Percentiles rank a stretch among this genome's conserved stretches.
These are phyloP conservation scores for Slavum lentiscoides DNA, from an alignment of 2,888 invertebrate species.

Conservation along the genomic window DNA sequence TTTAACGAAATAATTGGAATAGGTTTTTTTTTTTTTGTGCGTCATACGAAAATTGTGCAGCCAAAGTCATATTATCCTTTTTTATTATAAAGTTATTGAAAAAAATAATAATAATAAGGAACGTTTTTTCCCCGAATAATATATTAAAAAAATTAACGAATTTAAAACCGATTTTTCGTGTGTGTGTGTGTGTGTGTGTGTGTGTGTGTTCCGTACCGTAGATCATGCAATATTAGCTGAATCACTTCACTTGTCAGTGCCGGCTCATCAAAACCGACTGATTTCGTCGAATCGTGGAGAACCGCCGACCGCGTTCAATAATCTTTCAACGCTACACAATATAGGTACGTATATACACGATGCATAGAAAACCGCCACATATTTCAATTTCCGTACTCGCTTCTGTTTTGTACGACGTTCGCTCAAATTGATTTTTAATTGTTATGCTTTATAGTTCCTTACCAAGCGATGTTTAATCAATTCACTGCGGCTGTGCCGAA, in stretches of 20 bases:
- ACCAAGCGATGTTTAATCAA: conserved; percentile 40
- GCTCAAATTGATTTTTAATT: not conserved
- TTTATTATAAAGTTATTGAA: no score
- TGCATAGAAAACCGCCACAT: not conserved
- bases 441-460: conserved; percentile 24
- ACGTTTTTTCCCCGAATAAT: not conserved
- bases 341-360: conserved; percentile 5
- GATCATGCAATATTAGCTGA: conserved; percentile 38
- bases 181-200: not conserved
- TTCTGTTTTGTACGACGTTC: not conserved
- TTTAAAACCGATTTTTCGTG: not conserved
- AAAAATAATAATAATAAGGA: no score
- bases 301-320: conserved; percentile 15
- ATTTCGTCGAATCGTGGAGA: conserved; percentile 14
- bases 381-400: not conserved
- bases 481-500: conserved; percentile 9
- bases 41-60: no score
- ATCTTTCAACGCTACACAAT: conserved; percentile 21
- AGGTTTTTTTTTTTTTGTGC: no score
- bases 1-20: no score
- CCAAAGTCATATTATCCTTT: no score
- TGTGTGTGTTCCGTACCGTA: no score
- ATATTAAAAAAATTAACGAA: not conserved
- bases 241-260: conserved; percentile 32
- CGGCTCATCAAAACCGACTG: conserved; percentile 26